Base-by-base conservation (phyloP, 2,888 invertebrate species). In the Byasa hedistus region DNA sequence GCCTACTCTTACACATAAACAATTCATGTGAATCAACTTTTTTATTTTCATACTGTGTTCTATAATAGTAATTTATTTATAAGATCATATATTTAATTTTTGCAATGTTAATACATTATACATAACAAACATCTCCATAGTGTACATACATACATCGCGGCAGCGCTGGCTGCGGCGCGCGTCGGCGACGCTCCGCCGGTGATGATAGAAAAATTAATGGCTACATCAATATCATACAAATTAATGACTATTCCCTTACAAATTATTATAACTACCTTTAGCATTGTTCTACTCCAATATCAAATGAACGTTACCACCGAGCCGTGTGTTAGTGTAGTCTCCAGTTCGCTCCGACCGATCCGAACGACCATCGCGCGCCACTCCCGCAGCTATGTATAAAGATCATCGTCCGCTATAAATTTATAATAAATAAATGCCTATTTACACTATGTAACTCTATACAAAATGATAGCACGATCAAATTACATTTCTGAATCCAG, bases 351-450 rank as follows among this genome's bases (percentile, higher is more conserved):
- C 85, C 78, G 83, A 81, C 84, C 85, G 86, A 81, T 82, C 79
- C 80, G 83, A 81, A 84, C 85, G 80, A 80, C 80, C 78, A 78
- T 78, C 80, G 83, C 82, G 85, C 85, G 85, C 85, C 87, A 83
- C 82, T 85, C 87, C 89, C 89, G 86, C 87, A 86, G 87, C 88
- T 87, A 88, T 87, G 87, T 89, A 89, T 89, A 86, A 87, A 89
- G 88, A 87, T 84, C 89, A 89, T 89, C 67, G 57, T 87, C 89
- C 85, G 91, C 89, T 88, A 88, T 89, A 84, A 89, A 88, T 91
- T 90, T 89, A 90, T 89, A 91, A 91, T 91, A 91, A 91, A 91
- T 91, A 91, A 91, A 91, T 91, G 91, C 91, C 91, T 91, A 91
- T 91, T 90, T 91, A 91, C 91, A 91, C 91, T 91, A 91, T 89